Evolutionary conservation across 2,113 vertebrate species (phyloP), one percentile per base, ranked within the genome.

Genomic region (Dermatemys mawii): DNA sequence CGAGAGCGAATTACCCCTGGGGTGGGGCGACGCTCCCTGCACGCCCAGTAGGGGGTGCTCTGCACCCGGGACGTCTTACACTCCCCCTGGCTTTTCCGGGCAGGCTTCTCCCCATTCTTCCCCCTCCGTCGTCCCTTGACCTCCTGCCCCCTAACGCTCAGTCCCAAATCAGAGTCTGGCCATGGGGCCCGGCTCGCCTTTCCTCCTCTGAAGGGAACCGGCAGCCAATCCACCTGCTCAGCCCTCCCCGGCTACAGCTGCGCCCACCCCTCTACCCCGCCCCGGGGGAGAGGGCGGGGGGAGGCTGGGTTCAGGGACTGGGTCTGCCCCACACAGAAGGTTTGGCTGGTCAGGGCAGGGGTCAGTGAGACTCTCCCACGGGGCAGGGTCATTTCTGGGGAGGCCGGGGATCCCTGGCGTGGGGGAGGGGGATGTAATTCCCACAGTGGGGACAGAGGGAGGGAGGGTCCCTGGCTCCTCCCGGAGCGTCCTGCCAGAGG

Each of bases 261-360:
- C 57, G n/a, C 29, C 57, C 16, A 46, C 46, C 46, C 46, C n/a
- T n/a, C n/a, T n/a, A n/a, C n/a, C n/a, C 46, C 46, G 8, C 46
- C 13, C 14, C 5, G 4, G 32, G 32, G n/a, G n/a, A n/a, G n/a
- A 7, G 67, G 5, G 21, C 1, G 1, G 9, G 5, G 4, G 19
- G 38, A 12, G 19, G 21, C 67, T 41, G n/a, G 21, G 67, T 22
- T 2, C 21, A 73, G 67, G 67, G 38, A 7, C 32, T 2, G 16
- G 5, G 11, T 13, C 12, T 14, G 13, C 60, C 16, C 60, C 32
- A 63, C n/a, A 8, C 14, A 19, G 32, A 8, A 35, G 16, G 60
- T 32, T 29, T 1, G 5, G 27, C 57, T 60, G 57, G 13, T 60
- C 35, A 38, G 4, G 63, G n/a, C 35, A 38, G 19, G n/a, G 57